A percentile compares a stretch with the other conserved stretches of the same genome.
Conservation (phyloP, 2,888 invertebrate species). For the Brachypterus glaber region DNA sequence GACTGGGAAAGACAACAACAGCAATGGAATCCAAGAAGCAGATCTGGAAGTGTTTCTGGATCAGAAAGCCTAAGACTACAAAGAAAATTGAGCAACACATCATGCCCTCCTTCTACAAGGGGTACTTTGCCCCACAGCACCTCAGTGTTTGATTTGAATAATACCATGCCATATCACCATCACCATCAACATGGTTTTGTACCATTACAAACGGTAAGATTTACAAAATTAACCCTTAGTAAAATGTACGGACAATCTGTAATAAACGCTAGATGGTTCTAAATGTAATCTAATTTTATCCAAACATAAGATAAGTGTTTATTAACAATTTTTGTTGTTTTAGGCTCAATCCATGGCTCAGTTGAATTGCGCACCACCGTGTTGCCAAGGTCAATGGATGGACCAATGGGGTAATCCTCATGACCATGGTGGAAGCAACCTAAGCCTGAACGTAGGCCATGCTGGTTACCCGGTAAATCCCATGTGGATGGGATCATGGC, state of each 20-base stretch:
- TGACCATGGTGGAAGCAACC: constrained; percentile 43
- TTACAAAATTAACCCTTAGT: too few relatives aligned
- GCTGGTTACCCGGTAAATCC: constrained; percentile 36
- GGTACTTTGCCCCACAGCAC: constrained; percentile 38
- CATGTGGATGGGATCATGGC: constrained; percentile 43
- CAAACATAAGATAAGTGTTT: too few relatives aligned
- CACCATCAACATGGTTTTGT: constrained; percentile 37
- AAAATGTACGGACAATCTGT: background rate
- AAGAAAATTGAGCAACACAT: constrained; percentile 35
- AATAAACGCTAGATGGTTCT: background rate
- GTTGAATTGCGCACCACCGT: constrained; percentile 51
- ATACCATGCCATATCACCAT: constrained; percentile 24
- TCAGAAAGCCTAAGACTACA: constrained; percentile 29
- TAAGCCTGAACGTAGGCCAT: constrained; percentile 44
- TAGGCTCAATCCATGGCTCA: constrained; percentile 66
- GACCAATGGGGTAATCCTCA: constrained; percentile 36
- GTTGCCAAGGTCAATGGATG: constrained; percentile 35
- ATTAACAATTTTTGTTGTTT: constrained; percentile 17
- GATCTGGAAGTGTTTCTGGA: constrained; percentile 38
- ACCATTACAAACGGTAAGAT: constrained; percentile 52
- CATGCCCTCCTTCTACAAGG: constrained; percentile 30
- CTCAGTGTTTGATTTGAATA: constrained; percentile 49
- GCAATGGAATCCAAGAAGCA: constrained; percentile 30
- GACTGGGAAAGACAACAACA: constrained; percentile 43
- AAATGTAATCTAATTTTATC: too few relatives aligned